Percentiles rank a stretch among this genome's conserved stretches.
phyloP scores from a whole-genome alignment of 2,888 invertebrate genomes.

The Marronus borbonicus region DNA sequence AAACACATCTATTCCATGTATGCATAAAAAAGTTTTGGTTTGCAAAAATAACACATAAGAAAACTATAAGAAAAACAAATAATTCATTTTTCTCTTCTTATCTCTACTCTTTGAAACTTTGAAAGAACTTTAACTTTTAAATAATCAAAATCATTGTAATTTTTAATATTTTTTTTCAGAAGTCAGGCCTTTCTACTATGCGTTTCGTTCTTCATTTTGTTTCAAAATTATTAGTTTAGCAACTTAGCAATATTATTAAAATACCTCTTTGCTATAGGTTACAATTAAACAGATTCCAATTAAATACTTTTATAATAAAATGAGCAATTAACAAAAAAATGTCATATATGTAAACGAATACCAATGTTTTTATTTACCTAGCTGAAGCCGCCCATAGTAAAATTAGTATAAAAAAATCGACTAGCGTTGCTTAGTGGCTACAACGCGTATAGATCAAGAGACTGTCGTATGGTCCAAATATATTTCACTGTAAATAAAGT shows the following conservation, averaged over 20 bases:
- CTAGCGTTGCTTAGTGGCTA: conserved; percentile 50
- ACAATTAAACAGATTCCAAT: neutral
- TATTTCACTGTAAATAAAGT: conserved; percentile 50
- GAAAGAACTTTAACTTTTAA: no score
- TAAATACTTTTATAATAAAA: conserved; percentile 14
- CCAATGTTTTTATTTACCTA: conserved; percentile 56
- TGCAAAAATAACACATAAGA: no score
- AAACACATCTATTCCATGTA: no score
- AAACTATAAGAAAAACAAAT: no score
- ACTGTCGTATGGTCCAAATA: conserved; percentile 69
- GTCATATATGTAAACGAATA: conserved; percentile 11
- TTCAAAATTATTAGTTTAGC: neutral
- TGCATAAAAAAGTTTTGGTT: no score
- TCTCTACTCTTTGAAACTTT: no score
- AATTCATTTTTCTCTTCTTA: no score
- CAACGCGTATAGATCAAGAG: conserved; percentile 59
- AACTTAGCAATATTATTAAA: conserved; percentile 11
- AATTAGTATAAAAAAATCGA: conserved; percentile 58
- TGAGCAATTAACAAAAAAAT: conserved; percentile 33
- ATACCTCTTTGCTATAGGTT: neutral
- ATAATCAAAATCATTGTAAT: neutral
- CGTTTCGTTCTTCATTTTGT: neutral
- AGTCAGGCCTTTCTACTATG: neutral
- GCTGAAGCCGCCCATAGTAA: conserved; percentile 64
- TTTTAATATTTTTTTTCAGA: neutral